Percentiles rank a stretch among this genome's conserved stretches.
Evolutionary conservation across 2,797 vertebrate genomes (phyloP).

Genomic region (Peromyscus melanophrys): DNA sequence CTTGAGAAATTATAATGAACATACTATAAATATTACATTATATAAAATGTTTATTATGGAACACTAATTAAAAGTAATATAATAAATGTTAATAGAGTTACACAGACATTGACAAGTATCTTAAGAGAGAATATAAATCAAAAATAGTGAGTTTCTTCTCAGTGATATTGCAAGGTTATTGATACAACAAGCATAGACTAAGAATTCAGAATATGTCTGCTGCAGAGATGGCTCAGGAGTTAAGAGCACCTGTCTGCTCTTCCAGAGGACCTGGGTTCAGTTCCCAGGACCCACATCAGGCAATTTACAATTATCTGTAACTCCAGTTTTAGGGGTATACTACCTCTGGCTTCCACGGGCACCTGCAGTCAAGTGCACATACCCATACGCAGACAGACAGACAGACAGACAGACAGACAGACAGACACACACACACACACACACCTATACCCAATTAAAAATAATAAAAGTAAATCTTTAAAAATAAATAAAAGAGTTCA

Average conservation of each 20-base stretch:
- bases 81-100: not conserved
- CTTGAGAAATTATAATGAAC: not conserved
- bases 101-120: not conserved
- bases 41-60: constrained; percentile 26
- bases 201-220: not conserved
- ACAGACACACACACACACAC: not conserved
- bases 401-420: not conserved
- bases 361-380: not conserved
- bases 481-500: not conserved
- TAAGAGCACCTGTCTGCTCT: not conserved
- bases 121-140: not conserved
- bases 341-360: not conserved
- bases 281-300: not conserved
- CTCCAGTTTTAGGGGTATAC: not conserved
- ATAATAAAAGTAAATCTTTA: not conserved
- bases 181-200: not conserved
- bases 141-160: not conserved
- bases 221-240: not conserved
- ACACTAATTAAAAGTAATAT: constrained; percentile 1
- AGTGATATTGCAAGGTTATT: not conserved
- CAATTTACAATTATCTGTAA: no score
- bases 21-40: not conserved
- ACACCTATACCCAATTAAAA: not conserved
- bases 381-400: not conserved
- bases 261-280: not conserved